Base-by-base conservation (phyloP, 2,888 invertebrate species). In the Agrilus mali region DNA sequence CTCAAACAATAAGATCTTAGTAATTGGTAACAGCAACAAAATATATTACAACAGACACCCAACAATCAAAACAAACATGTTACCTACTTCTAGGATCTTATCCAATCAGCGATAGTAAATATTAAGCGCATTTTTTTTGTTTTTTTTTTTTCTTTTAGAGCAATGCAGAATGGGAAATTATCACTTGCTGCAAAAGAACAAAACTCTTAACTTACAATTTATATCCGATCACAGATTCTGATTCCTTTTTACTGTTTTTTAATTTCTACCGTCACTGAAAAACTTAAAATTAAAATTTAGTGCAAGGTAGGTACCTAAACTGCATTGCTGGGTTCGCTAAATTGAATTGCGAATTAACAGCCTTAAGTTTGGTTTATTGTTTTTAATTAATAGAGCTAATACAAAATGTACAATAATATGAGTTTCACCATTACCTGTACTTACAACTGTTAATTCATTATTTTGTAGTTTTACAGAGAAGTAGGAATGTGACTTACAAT, bases 401-500 rank as follows among this genome's bases (percentile, higher is more conserved):
- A 49, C 47, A 48, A 50, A 47, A 50, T 50, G 44, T 49, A 51
- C 49, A 50, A 53, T 49, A 50, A 52, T 50, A 52, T 46, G 40
- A 51, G 48, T 48, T 41, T 43, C 40, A 38, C 40, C 40, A 46
- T 44, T 46, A 43, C 46, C 46, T 44, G 40, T 38, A 48, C 48
- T 46, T 44, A 46, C 44, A 48, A 48, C 48, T 48, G 48, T 48
- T 46, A 47, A 47, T 50, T 47, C 44, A 46, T 42, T 41, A 46
- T 40, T 47, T 49, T 52, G 44, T 43, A 49, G 39, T 49, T 49
- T 55, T 52, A 55, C 52, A 54, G 51, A 58, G 54, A 59, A 56
- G 53, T 55, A 59, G 59, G 60, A 60, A 60, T 60, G 60, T 60
- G 53, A 57, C 55, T 58, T 56, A 56, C 52, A 50, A 53, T 49